Evolutionary conservation across 2,113 vertebrate genomes (phyloP).

Genomic region (Hippocampus mohnikei): DNA sequence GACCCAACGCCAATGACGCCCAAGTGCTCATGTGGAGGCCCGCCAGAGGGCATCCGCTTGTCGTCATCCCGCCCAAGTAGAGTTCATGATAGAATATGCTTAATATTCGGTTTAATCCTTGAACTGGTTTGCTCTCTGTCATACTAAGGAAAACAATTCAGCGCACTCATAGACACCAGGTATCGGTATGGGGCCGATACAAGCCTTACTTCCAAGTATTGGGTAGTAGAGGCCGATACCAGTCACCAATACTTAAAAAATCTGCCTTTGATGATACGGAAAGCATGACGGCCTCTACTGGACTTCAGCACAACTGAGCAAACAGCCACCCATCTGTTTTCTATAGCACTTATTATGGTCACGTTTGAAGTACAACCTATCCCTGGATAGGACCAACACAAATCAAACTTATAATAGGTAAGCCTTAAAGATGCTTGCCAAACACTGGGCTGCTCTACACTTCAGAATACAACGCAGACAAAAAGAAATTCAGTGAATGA

Average conservation of each 20-base stretch:
- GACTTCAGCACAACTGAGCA: constrained; percentile 31
- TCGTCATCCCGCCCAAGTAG: constrained; percentile 92
- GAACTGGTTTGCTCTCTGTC: too few species aligned
- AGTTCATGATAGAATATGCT: neutral
- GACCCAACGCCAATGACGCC: constrained; percentile 97
- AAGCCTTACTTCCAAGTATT: constrained; percentile 56
- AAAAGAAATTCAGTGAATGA: neutral
- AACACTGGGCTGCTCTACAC: too few species aligned
- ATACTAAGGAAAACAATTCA: too few species aligned
- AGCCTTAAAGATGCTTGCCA: neutral
- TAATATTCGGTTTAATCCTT: too few species aligned
- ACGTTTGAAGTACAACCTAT: too few species aligned
- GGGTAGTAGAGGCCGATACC: too few species aligned
- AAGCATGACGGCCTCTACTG: constrained; percentile 30
- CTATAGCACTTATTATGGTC: too few species aligned
- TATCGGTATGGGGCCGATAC: too few species aligned
- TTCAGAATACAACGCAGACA: too few species aligned
- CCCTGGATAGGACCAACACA: neutral
- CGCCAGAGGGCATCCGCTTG: constrained; percentile 85
- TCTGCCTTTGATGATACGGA: constrained; percentile 68
- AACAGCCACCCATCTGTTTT: constrained; percentile 3
- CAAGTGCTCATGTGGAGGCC: constrained; percentile 99
- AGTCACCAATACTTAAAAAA: neutral
- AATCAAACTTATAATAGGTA: neutral
- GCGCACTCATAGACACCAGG: too few species aligned